These are phyloP conservation scores for Lissonota sp. DNA, from an alignment of 2,888 invertebrate genomes.

Conservation along the genomic window DNA sequence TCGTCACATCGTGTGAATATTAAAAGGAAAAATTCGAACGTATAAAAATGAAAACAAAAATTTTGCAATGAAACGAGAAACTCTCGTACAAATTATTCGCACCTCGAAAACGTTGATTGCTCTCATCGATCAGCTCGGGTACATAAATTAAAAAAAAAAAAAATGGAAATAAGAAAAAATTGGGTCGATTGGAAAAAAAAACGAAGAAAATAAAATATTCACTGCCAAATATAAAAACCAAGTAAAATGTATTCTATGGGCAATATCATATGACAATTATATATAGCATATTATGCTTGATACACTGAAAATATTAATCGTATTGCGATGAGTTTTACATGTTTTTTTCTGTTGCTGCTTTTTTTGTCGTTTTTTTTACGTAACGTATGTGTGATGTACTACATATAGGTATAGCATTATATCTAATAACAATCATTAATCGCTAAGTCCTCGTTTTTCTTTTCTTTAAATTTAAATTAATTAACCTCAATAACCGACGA, in stretches of 20 bases:
- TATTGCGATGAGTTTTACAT: conserved; percentile 74
- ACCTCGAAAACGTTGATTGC: background rate
- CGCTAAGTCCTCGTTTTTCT: conserved; percentile 74
- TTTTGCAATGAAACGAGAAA: background rate
- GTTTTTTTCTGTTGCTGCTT: conserved; percentile 49
- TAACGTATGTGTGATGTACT: conserved; percentile 32
- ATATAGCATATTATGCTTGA: conserved; percentile 81
- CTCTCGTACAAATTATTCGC: background rate
- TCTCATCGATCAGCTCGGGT: background rate
- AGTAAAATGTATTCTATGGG: conserved; percentile 84
- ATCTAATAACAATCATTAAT: conserved; percentile 79
- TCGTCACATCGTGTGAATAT: too few species aligned
- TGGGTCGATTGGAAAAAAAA: conserved; percentile 39
- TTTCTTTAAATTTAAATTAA: conserved; percentile 66
- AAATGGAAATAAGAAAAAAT: background rate
- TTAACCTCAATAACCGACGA: conserved; percentile 76
- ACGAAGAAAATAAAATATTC: conserved; percentile 72
- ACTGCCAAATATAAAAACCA: conserved; percentile 82
- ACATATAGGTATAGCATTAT: conserved; percentile 75
- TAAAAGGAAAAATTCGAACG: too few species aligned
- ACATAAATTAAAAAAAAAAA: background rate
- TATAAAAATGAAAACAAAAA: too few species aligned
- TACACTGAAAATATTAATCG: conserved; percentile 83
- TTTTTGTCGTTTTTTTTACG: conserved; percentile 24
- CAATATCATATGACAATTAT: conserved; percentile 81